Base-by-base conservation (phyloP, 2,797 vertebrate species). In the Gymnothorax reevesii region DNA sequence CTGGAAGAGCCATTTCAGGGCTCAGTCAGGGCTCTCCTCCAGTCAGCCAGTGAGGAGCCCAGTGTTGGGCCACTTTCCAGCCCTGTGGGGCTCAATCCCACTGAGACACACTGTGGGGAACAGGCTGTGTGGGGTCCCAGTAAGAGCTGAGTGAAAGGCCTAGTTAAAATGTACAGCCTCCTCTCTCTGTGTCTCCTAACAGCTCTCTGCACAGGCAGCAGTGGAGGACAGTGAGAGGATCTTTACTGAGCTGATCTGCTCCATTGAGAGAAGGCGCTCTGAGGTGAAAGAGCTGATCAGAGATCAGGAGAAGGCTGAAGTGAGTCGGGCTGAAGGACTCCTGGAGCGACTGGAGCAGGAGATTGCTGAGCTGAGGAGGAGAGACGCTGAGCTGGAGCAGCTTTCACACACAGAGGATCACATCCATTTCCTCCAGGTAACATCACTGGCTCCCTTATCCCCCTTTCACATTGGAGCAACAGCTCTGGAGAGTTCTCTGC, bases 181-280 rank as follows among this genome's bases (percentile, higher is more conserved):
- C 71, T 73, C 71, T 73, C 71, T 73, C 71, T 73, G 66, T 42
- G 71, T 73, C 71, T 73, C 71, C 71, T 73, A 73, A 73, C 71
- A 73, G 71, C 71, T n/a, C n/a, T n/a, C 71, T 73, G 71, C 71
- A 42, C 71, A 73, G 71, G 71, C 71, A 73, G 71, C 71, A 73
- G 71, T 42, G 71, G 27, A 42, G 71, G 71, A 73, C 71, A 73
- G 71, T 13, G 71, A 73, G 89, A 91, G n/a, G n/a, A n/a, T n/a
- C n/a, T n/a, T n/a, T n/a, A 33, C 71, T 73, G 71, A 73, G 71
- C 25, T 92, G 0, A 87, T 94, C 83, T 12, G 49, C 77, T 86
- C 89, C 87, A 90, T 89, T 0, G 88, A 90, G 20, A 80, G 88
- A 82, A 89, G 83, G 82, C 86, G 86, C 0, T 4, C n/a, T 60